Evolutionary conservation across 2,113 vertebrate genomes (phyloP).

Genomic region (Pluvianellus socialis): DNA sequence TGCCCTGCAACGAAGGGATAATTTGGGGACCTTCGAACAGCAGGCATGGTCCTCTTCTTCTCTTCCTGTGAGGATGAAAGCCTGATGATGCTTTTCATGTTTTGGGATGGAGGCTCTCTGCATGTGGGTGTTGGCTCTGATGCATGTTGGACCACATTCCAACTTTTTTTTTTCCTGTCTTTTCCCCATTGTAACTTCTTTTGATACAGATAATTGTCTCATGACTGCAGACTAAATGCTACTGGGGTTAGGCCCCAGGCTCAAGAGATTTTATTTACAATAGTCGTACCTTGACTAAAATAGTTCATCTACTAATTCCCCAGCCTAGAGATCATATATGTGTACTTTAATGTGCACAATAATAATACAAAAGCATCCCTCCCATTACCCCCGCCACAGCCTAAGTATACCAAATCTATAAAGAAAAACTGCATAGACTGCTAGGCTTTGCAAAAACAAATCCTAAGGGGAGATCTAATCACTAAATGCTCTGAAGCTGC

Average conservation of each 20-base stretch:
- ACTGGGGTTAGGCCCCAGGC: background rate
- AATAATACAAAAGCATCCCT: background rate
- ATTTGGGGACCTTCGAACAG: background rate
- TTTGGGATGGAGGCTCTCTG: accelerated
- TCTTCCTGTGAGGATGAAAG: background rate
- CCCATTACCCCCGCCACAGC: background rate
- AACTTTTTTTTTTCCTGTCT: background rate
- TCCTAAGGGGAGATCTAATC: background rate
- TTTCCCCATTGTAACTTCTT: background rate
- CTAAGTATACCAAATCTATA: background rate
- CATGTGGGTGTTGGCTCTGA: accelerated
- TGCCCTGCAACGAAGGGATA: background rate
- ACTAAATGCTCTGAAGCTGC: background rate
- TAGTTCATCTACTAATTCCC: background rate
- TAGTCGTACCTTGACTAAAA: background rate
- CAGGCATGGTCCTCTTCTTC: background rate
- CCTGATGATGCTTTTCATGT: background rate
- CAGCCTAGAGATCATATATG: background rate
- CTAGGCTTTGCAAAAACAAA: slow-evolving; percentile 12
- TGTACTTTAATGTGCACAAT: background rate
- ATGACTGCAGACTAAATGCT: background rate
- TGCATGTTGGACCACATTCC: background rate
- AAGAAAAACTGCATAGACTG: background rate
- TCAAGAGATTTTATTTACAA: background rate
- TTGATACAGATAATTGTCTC: background rate